These are phyloP conservation scores for Leptinotarsa juncta DNA, from an alignment of 2,888 invertebrate species.

Conservation along the genomic window DNA sequence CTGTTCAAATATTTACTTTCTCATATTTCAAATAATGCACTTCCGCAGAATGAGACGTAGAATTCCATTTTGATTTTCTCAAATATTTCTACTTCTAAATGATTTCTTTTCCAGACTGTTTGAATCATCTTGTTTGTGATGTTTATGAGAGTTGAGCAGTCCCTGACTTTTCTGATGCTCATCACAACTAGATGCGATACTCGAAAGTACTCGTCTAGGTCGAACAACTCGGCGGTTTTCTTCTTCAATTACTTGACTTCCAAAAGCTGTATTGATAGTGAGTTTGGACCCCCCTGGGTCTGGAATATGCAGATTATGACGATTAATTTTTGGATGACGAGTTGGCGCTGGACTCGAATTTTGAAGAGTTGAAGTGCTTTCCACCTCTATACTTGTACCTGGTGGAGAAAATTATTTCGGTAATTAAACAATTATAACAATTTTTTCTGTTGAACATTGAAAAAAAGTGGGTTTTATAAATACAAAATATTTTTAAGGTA, in stretches of 20 bases:
- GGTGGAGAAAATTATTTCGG: constrained; percentile 43
- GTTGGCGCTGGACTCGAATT: constrained; percentile 67
- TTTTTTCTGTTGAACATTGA: neutral
- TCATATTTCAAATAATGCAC: too few species aligned
- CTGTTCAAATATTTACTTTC: too few species aligned
- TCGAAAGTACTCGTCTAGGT: constrained; percentile 71
- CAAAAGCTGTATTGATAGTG: constrained; percentile 66
- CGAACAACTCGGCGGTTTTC: constrained; percentile 44
- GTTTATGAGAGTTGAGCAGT: constrained; percentile 58
- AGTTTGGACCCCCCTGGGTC: constrained; percentile 67
- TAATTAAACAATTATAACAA: constrained; percentile 31
- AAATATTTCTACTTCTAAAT: too few species aligned
- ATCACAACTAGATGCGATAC: constrained; percentile 75
- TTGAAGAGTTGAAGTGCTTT: constrained; percentile 70
- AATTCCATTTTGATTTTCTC: too few species aligned
- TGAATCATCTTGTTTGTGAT: too few species aligned
- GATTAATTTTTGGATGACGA: constrained; percentile 62
- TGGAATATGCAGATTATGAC: constrained; percentile 68
- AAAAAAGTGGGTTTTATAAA: too few species aligned
- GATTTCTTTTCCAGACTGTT: too few species aligned
- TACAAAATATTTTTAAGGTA: too few species aligned
- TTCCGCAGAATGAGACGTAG: neutral
- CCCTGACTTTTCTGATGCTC: constrained; percentile 64
- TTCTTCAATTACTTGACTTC: constrained; percentile 60
- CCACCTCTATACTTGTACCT: constrained; percentile 68